Conservation (phyloP, 1,140 invertebrate species). For the Cydia strobilella region DNA sequence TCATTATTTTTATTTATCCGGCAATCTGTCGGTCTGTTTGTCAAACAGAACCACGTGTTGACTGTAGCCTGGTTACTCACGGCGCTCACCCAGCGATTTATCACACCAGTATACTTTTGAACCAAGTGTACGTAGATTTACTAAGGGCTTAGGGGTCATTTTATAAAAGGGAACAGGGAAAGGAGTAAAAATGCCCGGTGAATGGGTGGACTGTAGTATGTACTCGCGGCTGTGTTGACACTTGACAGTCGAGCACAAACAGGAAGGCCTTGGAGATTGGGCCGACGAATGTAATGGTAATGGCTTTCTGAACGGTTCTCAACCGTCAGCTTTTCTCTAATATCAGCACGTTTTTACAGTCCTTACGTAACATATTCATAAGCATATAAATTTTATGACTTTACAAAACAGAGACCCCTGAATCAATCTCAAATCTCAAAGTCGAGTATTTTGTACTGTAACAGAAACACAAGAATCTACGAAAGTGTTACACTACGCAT, state of each 20-base stretch:
- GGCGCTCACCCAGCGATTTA: background rate
- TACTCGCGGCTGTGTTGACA: slow-evolving; percentile 37
- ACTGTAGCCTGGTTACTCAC: background rate
- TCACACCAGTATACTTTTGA: background rate
- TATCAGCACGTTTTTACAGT: background rate
- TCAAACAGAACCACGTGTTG: slow-evolving; percentile 53
- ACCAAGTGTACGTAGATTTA: background rate
- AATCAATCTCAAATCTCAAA: no score
- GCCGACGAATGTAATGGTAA: slow-evolving; percentile 5
- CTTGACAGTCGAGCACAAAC: slow-evolving; percentile 35
- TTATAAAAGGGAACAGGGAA: background rate
- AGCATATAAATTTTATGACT: background rate
- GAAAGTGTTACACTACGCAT: no score
- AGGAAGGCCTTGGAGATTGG: background rate
- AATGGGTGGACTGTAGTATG: background rate
- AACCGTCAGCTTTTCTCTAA: background rate
- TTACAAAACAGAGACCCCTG: background rate
- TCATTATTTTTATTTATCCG: slow-evolving; percentile 67
- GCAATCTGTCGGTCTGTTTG: slow-evolving; percentile 55
- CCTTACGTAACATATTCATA: background rate
- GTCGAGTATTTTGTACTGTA: no score
- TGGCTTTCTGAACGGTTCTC: background rate
- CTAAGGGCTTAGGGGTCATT: background rate
- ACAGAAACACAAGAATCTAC: no score
- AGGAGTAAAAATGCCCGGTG: background rate